These are phyloP conservation scores for Zaprionus inermis DNA, from an alignment of 1,140 invertebrate species.

Conservation along the genomic window DNA sequence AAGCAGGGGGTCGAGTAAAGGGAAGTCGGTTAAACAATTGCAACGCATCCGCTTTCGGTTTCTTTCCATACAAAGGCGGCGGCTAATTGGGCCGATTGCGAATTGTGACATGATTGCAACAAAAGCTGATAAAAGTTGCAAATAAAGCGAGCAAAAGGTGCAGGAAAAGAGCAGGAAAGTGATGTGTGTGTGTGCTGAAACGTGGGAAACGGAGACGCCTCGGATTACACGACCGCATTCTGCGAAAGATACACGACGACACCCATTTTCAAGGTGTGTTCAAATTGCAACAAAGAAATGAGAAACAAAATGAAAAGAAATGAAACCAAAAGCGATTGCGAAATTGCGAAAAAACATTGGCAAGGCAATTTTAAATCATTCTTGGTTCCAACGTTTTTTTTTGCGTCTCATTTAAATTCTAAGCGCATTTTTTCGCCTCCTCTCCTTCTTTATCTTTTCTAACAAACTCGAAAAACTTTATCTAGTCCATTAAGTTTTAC, in stretches of 20 bases:
- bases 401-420: slow-evolving; percentile 69
- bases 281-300: slow-evolving; percentile 61
- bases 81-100: slow-evolving; percentile 40
- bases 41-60: slow-evolving; percentile 24
- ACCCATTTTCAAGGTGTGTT: slow-evolving; percentile 54
- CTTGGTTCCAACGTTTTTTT: slow-evolving; percentile 19
- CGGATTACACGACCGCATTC: slow-evolving; percentile 50
- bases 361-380: slow-evolving; percentile 72
- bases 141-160: slow-evolving; percentile 48
- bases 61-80: slow-evolving; percentile 21
- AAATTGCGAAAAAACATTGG: slow-evolving; percentile 36
- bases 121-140: slow-evolving; percentile 46
- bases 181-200: not conserved
- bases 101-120: slow-evolving; percentile 31
- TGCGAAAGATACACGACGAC: slow-evolving; percentile 37
- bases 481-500: slow-evolving; percentile 80
- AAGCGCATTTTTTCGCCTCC: slow-evolving; percentile 52
- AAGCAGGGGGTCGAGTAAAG: not conserved
- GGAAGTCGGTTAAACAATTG: slow-evolving; percentile 30
- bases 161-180: not conserved
- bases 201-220: slow-evolving; percentile 78
- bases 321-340: slow-evolving; percentile 2
- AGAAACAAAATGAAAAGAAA: not conserved
- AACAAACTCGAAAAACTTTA: slow-evolving; percentile 54
- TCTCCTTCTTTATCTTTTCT: not conserved